Percentiles rank a stretch among this genome's conserved stretches.
These are phyloP conservation scores for Galago senegalensis DNA, from an alignment of 2,797 vertebrate genomes.

Conservation along the genomic window DNA sequence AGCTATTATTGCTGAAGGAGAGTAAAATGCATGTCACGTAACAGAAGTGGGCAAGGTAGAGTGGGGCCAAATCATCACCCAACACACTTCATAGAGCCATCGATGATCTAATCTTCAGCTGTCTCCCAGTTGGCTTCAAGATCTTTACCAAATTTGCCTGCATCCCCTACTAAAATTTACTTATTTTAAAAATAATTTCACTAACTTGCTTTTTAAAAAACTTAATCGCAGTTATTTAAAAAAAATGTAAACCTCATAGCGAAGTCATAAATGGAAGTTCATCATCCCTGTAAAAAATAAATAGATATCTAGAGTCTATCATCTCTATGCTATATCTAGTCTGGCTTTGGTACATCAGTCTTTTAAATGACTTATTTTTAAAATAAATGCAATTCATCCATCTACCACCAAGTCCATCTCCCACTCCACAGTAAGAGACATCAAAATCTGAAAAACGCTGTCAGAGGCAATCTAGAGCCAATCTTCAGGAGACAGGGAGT, in stretches of 20 bases:
- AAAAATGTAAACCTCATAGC: not conserved
- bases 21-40: rapidly evolving
- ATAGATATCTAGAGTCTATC: not conserved
- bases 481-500: not conserved
- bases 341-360: not conserved
- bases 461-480: not conserved
- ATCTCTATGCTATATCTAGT: not conserved
- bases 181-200: slow-evolving; percentile 22
- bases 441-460: not conserved
- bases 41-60: not conserved
- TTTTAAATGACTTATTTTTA: slow-evolving; percentile 29
- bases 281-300: not conserved
- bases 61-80: not conserved
- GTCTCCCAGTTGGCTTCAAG: not conserved
- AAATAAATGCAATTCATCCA: not conserved
- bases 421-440: not conserved
- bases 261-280: slow-evolving; percentile 58
- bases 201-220: not conserved
- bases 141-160: not conserved
- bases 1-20: not conserved
- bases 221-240: not conserved
- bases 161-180: not conserved
- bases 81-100: not conserved
- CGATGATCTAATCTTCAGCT: not conserved
- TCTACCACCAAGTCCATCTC: not conserved